A percentile compares a stretch with the other conserved stretches of the same genome.
These are phyloP conservation scores for Virgularia gustaviana DNA, from an alignment of 92 coral and sea anemone genomes.

Conservation along the genomic window DNA sequence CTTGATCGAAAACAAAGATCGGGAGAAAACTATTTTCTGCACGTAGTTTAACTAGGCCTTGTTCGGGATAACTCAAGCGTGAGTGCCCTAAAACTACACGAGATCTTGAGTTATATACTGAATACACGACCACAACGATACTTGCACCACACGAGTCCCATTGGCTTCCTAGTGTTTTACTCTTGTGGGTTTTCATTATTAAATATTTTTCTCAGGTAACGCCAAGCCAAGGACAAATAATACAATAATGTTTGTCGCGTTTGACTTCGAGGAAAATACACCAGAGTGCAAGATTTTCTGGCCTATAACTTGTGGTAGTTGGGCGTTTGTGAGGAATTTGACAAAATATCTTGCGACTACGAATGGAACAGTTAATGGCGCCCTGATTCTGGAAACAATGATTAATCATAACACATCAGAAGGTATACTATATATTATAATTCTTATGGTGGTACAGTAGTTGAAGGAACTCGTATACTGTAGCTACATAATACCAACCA, in stretches of 20 bases:
- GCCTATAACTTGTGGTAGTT: constrained; percentile 53
- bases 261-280: constrained; percentile 55
- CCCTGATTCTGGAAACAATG: constrained; percentile 56
- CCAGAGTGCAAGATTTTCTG: neutral
- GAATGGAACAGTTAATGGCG: constrained; percentile 54
- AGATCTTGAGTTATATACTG: too few species aligned
- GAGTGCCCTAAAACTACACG: too few species aligned
- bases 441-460: too few species aligned
- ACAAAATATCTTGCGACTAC: constrained; percentile 32
- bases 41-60: too few species aligned
- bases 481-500: constrained; percentile 16
- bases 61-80: too few species aligned
- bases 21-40: too few species aligned
- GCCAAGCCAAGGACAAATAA: neutral
- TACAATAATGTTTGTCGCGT: constrained; percentile 64
- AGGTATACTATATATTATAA: neutral
- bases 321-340: constrained; percentile 34
- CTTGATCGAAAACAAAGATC: too few species aligned
- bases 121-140: too few species aligned
- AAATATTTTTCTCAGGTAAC: too few species aligned
- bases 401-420: constrained; percentile 55
- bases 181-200: too few species aligned
- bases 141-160: too few species aligned
- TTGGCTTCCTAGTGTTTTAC: too few species aligned
- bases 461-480: constrained; percentile 28